Conservation (phyloP, 1,140 invertebrate genomes). For the Tetramorium alpestre region DNA sequence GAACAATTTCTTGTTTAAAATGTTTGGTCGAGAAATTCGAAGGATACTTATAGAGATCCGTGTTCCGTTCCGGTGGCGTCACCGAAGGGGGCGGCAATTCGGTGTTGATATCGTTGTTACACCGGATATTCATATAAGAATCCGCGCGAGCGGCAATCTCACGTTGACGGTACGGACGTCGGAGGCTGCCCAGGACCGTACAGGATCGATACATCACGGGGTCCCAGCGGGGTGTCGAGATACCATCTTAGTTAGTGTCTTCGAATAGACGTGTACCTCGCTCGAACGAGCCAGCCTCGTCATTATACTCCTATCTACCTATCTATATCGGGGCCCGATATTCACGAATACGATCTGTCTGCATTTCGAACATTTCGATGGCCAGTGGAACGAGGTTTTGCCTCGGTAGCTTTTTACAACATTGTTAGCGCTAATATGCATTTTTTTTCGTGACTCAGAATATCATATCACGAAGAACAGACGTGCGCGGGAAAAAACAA, state of each 20-base stretch:
- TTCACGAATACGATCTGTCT: constrained; percentile 66
- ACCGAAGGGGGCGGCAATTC: constrained; percentile 30
- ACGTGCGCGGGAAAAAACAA: background rate
- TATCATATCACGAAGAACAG: background rate
- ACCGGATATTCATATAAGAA: constrained; percentile 68
- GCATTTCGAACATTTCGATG: constrained; percentile 22
- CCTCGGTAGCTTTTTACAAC: constrained; percentile 53
- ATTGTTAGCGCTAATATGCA: constrained; percentile 44
- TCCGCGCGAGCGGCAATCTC: constrained; percentile 68
- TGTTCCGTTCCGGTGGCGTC: constrained; percentile 58
- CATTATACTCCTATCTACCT: constrained; percentile 79
- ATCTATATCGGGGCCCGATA: constrained; percentile 79
- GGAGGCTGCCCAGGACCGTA: constrained; percentile 76
- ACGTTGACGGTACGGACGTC: constrained; percentile 71
- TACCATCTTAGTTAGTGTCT: constrained; percentile 81
- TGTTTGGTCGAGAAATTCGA: background rate
- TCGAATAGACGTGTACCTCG: constrained; percentile 75
- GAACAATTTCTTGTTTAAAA: background rate
- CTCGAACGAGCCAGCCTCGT: constrained; percentile 70
- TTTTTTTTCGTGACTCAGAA: background rate
- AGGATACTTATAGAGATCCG: background rate
- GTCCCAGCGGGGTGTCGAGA: constrained; percentile 78
- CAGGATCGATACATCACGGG: constrained; percentile 84
- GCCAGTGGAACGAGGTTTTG: background rate
- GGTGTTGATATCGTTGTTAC: constrained; percentile 72